phyloP scores from a whole-genome alignment of 2,797 vertebrate species.

The Microctenopoma stevenorrisi region DNA sequence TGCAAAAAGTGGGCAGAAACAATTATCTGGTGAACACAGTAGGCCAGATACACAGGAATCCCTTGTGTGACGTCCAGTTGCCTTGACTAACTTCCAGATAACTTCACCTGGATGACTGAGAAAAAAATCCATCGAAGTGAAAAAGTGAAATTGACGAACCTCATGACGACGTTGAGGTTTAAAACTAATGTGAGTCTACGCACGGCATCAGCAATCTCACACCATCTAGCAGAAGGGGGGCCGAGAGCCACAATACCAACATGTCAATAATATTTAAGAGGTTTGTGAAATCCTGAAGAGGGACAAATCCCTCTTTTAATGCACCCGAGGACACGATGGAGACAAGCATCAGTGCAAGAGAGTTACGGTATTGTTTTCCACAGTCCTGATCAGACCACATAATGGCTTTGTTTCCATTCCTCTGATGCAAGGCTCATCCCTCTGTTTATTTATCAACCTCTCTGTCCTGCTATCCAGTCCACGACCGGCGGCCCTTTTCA shows the following conservation, averaged over 20 bases:
- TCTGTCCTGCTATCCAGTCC: slow-evolving; percentile 43
- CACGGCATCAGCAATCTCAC: slow-evolving; percentile 31
- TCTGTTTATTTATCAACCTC: slow-evolving; percentile 66
- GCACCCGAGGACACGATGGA: slow-evolving; percentile 47
- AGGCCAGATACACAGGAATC: too few species aligned
- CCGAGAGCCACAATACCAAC: slow-evolving; percentile 68
- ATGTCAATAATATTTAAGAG: slow-evolving; percentile 75
- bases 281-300: slow-evolving; percentile 73
- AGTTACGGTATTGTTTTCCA: slow-evolving; percentile 37
- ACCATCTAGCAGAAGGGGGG: slow-evolving; percentile 47
- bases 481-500: slow-evolving; percentile 30
- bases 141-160: too few species aligned
- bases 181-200: too few species aligned
- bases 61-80: too few species aligned
- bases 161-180: too few species aligned
- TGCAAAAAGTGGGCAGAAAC: neutral
- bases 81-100: too few species aligned
- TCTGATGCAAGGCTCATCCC: slow-evolving; percentile 68
- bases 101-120: too few species aligned
- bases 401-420: slow-evolving; percentile 64
- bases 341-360: slow-evolving; percentile 16
- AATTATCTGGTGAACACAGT: neutral
- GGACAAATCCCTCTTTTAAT: slow-evolving; percentile 70
- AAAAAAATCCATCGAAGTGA: too few species aligned
- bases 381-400: slow-evolving; percentile 54